Percentiles rank a stretch among this genome's conserved stretches.
Conservation (phyloP, 2,888 invertebrate species). For the Molorchus minor region DNA sequence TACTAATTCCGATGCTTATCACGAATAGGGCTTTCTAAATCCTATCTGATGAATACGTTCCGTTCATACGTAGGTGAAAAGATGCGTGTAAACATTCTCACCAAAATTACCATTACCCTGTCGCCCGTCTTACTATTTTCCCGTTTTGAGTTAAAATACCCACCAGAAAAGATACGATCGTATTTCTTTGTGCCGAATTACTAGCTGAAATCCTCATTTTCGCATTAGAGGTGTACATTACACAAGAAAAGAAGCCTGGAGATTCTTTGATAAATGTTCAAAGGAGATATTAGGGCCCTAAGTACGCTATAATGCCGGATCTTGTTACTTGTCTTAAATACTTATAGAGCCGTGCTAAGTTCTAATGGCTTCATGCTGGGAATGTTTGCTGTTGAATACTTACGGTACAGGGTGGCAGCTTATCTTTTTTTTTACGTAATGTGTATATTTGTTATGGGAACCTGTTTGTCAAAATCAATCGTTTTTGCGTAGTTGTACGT, state of each 20-base stretch:
- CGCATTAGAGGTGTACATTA: constrained; percentile 51
- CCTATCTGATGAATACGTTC: constrained; percentile 11
- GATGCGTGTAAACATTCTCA: constrained; percentile 28
- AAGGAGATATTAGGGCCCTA: constrained; percentile 51
- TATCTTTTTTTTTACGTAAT: no score
- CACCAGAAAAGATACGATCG: constrained; percentile 35
- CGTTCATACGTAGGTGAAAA: constrained; percentile 19
- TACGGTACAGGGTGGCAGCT: neutral
- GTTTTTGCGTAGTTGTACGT: no score
- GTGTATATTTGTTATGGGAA: no score
- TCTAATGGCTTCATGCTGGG: constrained; percentile 13
- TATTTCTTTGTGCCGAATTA: constrained; percentile 30
- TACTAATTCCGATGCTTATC: constrained; percentile 1
- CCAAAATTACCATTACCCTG: constrained; percentile 27
- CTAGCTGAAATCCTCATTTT: constrained; percentile 46
- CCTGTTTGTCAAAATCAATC: no score
- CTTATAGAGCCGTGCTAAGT: constrained; percentile 13
- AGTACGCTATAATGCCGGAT: constrained; percentile 48
- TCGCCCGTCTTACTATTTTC: constrained; percentile 20
- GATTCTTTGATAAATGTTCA: constrained; percentile 54
- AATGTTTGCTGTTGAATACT: neutral
- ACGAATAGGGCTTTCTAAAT: neutral
- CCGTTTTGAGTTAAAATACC: constrained; percentile 7
- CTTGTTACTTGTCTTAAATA: constrained; percentile 45
- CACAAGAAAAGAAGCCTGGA: constrained; percentile 46